Evolutionary conservation across 2,888 invertebrate genomes (phyloP), one percentile per base, ranked within the genome.

Genomic region (Meganola albula): DNA sequence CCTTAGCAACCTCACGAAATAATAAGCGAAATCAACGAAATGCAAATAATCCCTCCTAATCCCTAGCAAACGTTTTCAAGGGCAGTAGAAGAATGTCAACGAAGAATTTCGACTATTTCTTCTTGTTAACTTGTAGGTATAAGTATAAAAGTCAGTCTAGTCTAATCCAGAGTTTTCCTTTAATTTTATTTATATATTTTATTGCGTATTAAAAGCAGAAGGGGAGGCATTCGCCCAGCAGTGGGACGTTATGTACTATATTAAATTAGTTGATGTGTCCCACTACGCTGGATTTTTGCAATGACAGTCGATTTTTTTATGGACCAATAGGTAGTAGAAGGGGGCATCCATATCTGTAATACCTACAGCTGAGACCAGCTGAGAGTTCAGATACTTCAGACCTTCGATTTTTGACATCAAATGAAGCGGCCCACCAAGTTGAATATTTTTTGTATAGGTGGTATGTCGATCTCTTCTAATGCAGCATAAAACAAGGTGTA

Each of bases 401-500:
- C 26, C 28, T 37, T 34, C 39, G 27, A 37, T n/a, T n/a, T n/a
- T n/a, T n/a, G n/a, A n/a, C n/a, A n/a, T n/a, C 34, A 26, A 31
- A 34, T 38, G 40, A 43, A 32, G 38, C 38, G 14, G 25, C 34
- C 32, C 22, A 40, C 35, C 34, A 32, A 26, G 24, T 29, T 37
- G 25, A 24, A 24, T 24, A 24, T 10, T 24, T 24, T 24, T 24
- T 24, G 24, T 24, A 24, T 10, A 24, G 10, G 24, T 11, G 24
- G 24, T 24, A 24, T 24, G 24, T 24, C 3, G 24, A 10, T 24
- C 10, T 9, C 10, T 13, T 26, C 26, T 26, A 23, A 11, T 9
- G 63, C 45, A 54, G 46, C 51, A 52, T 54, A 49, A 46, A 53
- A 40, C 48, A 56, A 66, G 54, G 59, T 80, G 77, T 63, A 71